Percentiles rank a stretch among this genome's conserved stretches.
These are phyloP conservation scores for Actinia tenebrosa DNA, from an alignment of 64 coral and sea anemone species.

Conservation along the genomic window DNA sequence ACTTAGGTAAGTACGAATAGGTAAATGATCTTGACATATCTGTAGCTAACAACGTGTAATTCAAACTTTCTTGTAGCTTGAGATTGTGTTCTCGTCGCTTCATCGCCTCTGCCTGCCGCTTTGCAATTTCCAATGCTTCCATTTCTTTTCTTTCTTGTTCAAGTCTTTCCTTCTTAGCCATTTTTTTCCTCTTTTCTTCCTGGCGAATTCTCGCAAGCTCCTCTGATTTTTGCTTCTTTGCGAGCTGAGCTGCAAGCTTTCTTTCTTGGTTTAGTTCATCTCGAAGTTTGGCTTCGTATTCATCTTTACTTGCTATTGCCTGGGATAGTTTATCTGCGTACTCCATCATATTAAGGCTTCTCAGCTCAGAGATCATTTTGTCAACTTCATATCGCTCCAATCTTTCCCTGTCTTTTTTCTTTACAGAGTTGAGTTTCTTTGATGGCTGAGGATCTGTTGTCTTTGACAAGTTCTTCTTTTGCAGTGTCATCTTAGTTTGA, in stretches of 20 bases:
- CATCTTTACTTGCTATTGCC: conserved; percentile 33
- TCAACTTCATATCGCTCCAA: conserved; percentile 51
- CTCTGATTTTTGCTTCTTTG: conserved; percentile 30
- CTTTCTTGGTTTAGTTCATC: conserved; percentile 19
- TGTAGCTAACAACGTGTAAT: conserved; percentile 26
- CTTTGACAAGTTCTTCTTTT: neutral
- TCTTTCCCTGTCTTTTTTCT: conserved; percentile 4
- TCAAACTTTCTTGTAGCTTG: conserved; percentile 27
- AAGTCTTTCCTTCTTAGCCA: conserved; percentile 21
- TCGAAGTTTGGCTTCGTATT: conserved; percentile 34
- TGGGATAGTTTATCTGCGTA: conserved; percentile 23
- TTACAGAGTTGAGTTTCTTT: neutral
- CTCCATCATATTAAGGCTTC: conserved; percentile 26
- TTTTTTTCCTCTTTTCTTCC: conserved; percentile 29
- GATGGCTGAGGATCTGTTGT: neutral
- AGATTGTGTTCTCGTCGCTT: conserved; percentile 44
- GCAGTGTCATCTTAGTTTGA: neutral
- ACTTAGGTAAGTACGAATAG: conserved; percentile 33
- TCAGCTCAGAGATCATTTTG: conserved; percentile 35
- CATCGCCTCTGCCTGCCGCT: conserved; percentile 4
- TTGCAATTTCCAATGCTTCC: conserved; percentile 21
- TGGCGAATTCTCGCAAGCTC: conserved; percentile 19
- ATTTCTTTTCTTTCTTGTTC: conserved; percentile 21
- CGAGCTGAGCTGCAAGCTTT: neutral
- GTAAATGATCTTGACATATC: conserved; percentile 46